phyloP scores from a whole-genome alignment of 2,888 invertebrate genomes.

The Sepiola atlantica region DNA sequence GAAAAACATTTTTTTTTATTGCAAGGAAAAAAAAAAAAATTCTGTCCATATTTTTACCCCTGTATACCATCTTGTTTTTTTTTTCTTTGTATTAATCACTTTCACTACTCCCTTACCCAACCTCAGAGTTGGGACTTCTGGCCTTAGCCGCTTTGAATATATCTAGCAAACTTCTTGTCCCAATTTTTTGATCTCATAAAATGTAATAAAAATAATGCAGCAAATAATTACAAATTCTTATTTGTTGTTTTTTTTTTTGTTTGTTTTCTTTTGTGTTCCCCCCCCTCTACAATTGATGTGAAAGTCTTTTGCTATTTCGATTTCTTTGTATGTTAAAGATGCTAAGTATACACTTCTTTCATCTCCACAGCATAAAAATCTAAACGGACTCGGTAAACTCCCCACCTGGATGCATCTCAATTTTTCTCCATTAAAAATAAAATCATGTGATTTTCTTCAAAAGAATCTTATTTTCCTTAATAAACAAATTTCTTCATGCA shows the following conservation, averaged over 20 bases:
- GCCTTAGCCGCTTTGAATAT: not conserved
- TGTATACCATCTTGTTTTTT: not conserved
- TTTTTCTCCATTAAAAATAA: no score
- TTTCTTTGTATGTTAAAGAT: no score
- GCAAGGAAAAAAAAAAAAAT: not conserved
- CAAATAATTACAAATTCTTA: not conserved
- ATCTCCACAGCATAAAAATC: no score
- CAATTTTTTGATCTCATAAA: slow-evolving; percentile 15
- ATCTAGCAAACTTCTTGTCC: slow-evolving; percentile 36
- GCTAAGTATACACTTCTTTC: no score
- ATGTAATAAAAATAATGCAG: slow-evolving; percentile 39
- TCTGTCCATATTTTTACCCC: not conserved
- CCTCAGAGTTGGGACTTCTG: slow-evolving; percentile 16
- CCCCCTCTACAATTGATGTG: not conserved
- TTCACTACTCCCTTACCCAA: not conserved
- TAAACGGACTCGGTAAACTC: no score
- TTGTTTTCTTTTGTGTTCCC: not conserved
- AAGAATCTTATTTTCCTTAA: no score
- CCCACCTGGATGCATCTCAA: no score
- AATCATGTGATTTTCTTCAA: no score
- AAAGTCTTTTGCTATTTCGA: no score
- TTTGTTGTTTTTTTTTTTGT: not conserved
- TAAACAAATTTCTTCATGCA: no score
- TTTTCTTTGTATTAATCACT: not conserved
- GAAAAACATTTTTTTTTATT: not conserved